Base-by-base conservation (phyloP, 2,888 invertebrate species). In the Agrochola lychnidis region DNA sequence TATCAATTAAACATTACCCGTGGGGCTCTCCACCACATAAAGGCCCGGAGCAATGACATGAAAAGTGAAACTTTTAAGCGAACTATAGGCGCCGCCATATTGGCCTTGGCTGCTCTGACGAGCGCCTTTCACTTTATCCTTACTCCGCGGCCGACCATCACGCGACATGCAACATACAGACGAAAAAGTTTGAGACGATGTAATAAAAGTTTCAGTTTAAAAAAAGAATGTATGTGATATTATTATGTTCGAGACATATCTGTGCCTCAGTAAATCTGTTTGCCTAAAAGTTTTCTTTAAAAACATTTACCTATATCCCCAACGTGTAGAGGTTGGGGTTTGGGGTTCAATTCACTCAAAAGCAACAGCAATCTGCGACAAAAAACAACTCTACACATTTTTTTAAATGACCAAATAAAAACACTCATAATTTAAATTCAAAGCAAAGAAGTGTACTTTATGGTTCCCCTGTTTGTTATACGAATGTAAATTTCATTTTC, bases 401-500 rank as follows among this genome's bases (percentile, higher is more conserved):
- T 69, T 74, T 81, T 76, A 87, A 83, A 79, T 78, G 75, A 62
- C 76, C 42, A 53, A 78, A 82, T 79, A 84, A 86, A 87, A 79
- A 78, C 78, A 68, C 56, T 78, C 73, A 66, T 81, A 84, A 82
- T 83, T 87, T 87, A 83, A 83, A 90, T 89, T 87, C 81, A 88
- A 87, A 79, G 75, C 84, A 88, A 88, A 82, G 67, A 86, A 79
- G 63, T 78, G 78, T 76, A 79, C 78, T 89, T 91, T 90, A 90
- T 85, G 75, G 85, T 85, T 81, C 88, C 88, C 89, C 81, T 87
- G 90, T 88, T 89, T 89, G 88, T 89, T 82, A 82, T 90, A 87
- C 87, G 84, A 91, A 90, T 90, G 92, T 91, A 90, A 90, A 91
- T 92, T 92, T 91, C 81, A 87, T 91, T 91, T 87, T 80, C 83